Evolutionary conservation across 2,797 vertebrate species (phyloP).

Genomic region (Orestias chungarensis): DNA sequence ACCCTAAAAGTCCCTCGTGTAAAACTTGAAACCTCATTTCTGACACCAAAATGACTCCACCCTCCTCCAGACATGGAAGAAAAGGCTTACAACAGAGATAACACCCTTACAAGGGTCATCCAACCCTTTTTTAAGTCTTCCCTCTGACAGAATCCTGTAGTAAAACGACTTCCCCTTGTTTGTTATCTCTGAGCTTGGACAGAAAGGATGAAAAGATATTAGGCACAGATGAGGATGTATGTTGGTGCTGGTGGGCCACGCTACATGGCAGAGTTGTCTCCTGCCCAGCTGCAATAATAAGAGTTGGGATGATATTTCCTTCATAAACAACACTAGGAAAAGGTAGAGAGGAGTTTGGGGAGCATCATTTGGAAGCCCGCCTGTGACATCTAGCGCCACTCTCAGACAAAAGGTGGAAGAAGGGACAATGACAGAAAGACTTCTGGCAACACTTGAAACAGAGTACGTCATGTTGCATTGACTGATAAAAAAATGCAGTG

Average conservation of each 20-base stretch:
- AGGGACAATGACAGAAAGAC: constrained; percentile 47
- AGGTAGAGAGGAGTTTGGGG: constrained; percentile 26
- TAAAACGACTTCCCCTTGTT: constrained; percentile 74
- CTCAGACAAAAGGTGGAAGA: constrained; percentile 67
- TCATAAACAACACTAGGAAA: constrained; percentile 48
- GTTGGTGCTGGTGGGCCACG: constrained; percentile 32
- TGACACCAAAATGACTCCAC: constrained; percentile 53
- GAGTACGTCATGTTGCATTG: constrained; percentile 29
- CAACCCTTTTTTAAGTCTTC: constrained; percentile 48
- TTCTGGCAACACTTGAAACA: constrained; percentile 65
- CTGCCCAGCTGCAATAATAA: constrained; percentile 76
- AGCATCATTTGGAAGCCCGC: constrained; percentile 29
- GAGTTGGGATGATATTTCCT: constrained; percentile 69
- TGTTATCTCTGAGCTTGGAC: constrained; percentile 67
- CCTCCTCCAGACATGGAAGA: constrained; percentile 49
- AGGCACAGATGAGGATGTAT: constrained; percentile 45
- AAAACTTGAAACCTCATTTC: constrained; percentile 64
- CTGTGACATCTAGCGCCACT: constrained; percentile 47
- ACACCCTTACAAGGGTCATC: constrained; percentile 55
- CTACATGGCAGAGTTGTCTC: constrained; percentile 46
- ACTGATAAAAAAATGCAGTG: constrained; percentile 21
- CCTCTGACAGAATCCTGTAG: constrained; percentile 45
- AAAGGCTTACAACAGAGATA: constrained; percentile 35
- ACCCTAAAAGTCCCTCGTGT: constrained; percentile 50
- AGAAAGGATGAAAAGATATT: constrained; percentile 46